Evolutionary conservation across 2,113 vertebrate species (phyloP), one percentile per base, ranked within the genome.

Genomic region (Microcebus murinus): DNA sequence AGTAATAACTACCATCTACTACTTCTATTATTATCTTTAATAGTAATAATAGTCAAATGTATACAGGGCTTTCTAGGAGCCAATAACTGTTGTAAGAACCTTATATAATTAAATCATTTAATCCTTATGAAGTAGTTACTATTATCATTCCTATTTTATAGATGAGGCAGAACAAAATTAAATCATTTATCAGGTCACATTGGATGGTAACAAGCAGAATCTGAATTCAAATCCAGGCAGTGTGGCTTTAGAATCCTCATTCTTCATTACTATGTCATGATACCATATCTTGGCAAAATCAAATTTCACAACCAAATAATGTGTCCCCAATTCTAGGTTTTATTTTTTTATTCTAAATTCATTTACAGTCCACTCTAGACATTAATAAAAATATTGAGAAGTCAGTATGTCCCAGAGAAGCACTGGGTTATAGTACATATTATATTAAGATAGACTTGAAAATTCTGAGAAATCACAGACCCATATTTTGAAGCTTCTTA

Each of bases 341-440:
- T 50, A 57, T 85, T 36, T 84, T 83, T 59, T 27, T 21, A 52
- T 61, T 52, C 5, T 20, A 82, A 59, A 5, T 86, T 34, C 17
- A 80, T 85, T 81, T n/a, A 63, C 4, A 77, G 42, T 50, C n/a
- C 61, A 87, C 25, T 89, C 31, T 86, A 85, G 36, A 90, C 17
- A 74, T 52, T 68, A 80, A 68, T 31, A 71, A 95, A 90, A 73
- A 48, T 89, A 50, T 20, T 88, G 36, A 92, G 65, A 85, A 92
- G 39, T 84, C 48, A 74, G 12, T 57, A 67, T 74, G 31, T 50
- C 14, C n/a, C 29, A 77, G 12, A 48, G 20, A 85, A 63, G 79
- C 39, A 87, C 29, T 82, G 68, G 27, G n/a, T 83, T 83, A 70
- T 27, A 76, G 17, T 70, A 70, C 39, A 34, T 59, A 87, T 36